These are phyloP conservation scores for Eupithecia abbreviata DNA, from an alignment of 2,888 invertebrate genomes.

Conservation along the genomic window DNA sequence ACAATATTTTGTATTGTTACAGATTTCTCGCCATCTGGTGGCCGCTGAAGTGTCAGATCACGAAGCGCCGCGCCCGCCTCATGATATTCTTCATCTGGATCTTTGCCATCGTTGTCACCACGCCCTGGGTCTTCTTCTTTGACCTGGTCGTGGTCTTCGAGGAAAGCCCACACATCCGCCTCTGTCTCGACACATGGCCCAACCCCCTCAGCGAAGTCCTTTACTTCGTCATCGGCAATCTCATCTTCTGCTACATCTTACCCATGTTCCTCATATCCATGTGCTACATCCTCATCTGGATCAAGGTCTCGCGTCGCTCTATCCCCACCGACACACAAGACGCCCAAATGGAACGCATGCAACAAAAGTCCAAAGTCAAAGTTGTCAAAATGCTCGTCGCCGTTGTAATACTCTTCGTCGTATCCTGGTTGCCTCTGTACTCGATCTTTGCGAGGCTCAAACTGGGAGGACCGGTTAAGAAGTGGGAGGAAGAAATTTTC, in stretches of 20 bases:
- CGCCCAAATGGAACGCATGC: constrained; percentile 95
- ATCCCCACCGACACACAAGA: constrained; percentile 96
- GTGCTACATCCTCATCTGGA: constrained; percentile 96
- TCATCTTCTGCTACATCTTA: constrained; percentile 94
- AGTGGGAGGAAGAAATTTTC: constrained; percentile 91
- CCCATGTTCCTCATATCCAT: constrained; percentile 95
- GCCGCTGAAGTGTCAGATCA: constrained; percentile 95
- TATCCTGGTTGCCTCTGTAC: constrained; percentile 97
- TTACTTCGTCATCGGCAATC: constrained; percentile 94
- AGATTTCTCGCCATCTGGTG: constrained; percentile 98
- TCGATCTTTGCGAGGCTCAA: constrained; percentile 94
- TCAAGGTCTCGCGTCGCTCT: constrained; percentile 93
- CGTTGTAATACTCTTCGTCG: constrained; percentile 95
- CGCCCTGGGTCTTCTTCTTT: constrained; percentile 96
- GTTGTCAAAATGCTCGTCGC: constrained; percentile 97
- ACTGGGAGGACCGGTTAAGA: constrained; percentile 88
- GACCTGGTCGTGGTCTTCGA: constrained; percentile 89
- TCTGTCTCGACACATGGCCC: constrained; percentile 94
- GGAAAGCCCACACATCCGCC: constrained; percentile 89
- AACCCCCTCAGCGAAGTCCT: constrained; percentile 90
- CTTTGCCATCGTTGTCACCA: constrained; percentile 91
- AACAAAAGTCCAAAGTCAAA: constrained; percentile 96
- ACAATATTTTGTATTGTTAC: constrained; percentile 75
- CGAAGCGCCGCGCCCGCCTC: constrained; percentile 92
- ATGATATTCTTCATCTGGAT: constrained; percentile 96